A percentile compares a stretch with the other conserved stretches of the same genome.
Conservation (phyloP, 1,140 invertebrate species). For the Zeugodacus cucurbitae region DNA sequence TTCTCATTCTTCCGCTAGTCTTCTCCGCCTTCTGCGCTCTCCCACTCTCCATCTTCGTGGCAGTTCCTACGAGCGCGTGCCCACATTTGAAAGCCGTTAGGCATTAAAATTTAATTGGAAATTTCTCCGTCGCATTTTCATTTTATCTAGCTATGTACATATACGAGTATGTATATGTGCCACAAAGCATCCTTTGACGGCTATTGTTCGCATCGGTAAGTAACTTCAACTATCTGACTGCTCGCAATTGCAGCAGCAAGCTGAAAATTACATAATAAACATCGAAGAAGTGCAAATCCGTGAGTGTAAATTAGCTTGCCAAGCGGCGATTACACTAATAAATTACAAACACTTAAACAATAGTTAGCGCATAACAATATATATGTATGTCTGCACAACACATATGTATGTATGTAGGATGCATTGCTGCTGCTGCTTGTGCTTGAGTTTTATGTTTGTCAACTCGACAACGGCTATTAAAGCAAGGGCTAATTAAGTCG, state of each 20-base stretch:
- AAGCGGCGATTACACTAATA: not conserved
- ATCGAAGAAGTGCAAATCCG: no score
- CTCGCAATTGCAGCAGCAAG: not conserved
- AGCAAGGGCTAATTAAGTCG: not conserved
- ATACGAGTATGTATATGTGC: not conserved
- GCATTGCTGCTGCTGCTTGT: not conserved
- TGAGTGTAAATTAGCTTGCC: no score
- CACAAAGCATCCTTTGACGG: not conserved
- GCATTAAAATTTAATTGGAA: slow-evolving; percentile 1
- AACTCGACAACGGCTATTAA: not conserved
- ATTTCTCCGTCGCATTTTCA: not conserved
- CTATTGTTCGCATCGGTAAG: not conserved
- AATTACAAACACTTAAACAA: not conserved
- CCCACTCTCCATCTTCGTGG: no score
- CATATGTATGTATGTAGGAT: not conserved
- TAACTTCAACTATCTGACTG: not conserved
- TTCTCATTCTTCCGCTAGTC: not conserved
- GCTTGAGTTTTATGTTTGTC: no score
- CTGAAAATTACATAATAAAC: not conserved
- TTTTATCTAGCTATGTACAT: no score
- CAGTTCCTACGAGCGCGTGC: not conserved
- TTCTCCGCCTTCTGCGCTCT: not conserved
- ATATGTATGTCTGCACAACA: not conserved
- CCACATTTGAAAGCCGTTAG: not conserved
- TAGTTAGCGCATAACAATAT: not conserved